Evolutionary conservation across 2,797 vertebrate genomes (phyloP).

Genomic region (Propithecus perrieri): DNA sequence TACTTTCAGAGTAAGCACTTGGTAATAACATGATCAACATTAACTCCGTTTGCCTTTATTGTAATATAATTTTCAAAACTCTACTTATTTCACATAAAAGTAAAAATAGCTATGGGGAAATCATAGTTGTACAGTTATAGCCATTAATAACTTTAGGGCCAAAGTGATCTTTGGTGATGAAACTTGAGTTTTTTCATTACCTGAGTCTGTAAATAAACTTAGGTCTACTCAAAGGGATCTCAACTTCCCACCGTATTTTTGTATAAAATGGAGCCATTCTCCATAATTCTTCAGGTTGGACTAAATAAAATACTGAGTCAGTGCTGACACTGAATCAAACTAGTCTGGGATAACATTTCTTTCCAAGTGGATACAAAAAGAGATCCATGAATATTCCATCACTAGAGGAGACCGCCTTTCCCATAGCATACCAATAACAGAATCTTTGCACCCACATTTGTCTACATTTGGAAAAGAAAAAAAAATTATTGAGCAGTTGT

Average conservation of each 20-base stretch:
- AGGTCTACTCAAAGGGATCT: not conserved
- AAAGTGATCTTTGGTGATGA: not conserved
- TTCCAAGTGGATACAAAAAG: not conserved
- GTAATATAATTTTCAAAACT: not conserved
- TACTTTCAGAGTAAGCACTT: not conserved
- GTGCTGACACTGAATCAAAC: not conserved
- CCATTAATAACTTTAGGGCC: constrained; percentile 2
- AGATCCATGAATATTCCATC: not conserved
- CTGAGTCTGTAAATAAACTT: not conserved
- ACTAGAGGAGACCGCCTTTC: not conserved
- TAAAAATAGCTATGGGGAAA: not conserved
- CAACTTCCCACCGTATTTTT: not conserved
- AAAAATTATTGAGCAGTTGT: not conserved
- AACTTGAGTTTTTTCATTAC: not conserved
- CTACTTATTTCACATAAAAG: not conserved
- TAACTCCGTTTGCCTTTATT: not conserved
- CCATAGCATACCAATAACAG: not conserved
- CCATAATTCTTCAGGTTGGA: not conserved
- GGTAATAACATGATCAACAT: not conserved
- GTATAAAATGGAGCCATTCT: not conserved
- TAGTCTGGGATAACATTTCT: not conserved
- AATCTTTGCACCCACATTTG: not conserved
- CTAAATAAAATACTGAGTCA: constrained; percentile 24
- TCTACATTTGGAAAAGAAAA: not conserved
- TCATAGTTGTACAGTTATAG: not conserved